Evolutionary conservation across 2,888 invertebrate species (phyloP).

Genomic region (Troglohyphantes excavatus): DNA sequence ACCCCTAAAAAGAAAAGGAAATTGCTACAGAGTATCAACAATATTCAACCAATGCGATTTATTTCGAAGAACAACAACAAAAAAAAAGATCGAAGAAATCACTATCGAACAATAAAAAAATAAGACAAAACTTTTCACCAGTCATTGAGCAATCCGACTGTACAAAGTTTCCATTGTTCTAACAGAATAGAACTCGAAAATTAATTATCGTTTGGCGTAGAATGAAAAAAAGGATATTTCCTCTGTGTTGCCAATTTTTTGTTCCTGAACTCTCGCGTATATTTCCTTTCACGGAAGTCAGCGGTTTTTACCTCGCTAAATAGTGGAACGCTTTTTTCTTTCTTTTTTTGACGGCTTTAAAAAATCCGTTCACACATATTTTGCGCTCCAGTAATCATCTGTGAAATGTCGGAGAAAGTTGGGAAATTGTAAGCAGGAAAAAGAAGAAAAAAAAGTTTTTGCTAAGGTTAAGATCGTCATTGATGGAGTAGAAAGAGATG

Average conservation of each 20-base stretch:
- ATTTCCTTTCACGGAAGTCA: not conserved
- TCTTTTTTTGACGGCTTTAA: constrained; percentile 1
- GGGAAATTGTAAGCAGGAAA: not conserved
- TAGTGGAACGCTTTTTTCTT: constrained; percentile 4
- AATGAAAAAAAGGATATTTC: not conserved
- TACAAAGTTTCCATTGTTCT: not conserved
- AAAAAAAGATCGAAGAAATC: not conserved
- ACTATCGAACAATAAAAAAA: not conserved
- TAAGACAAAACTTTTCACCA: not conserved
- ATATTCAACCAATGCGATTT: not conserved
- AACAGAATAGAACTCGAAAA: not conserved
- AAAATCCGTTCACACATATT: constrained; percentile 7
- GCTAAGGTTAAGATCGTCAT: constrained; percentile 9
- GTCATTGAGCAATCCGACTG: not conserved
- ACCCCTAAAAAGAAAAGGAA: not conserved
- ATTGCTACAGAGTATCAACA: not conserved
- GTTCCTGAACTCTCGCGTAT: not conserved
- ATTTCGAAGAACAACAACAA: not conserved
- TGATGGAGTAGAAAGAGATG: not conserved
- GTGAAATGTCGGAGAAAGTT: constrained; percentile 4
- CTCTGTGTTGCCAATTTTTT: not conserved
- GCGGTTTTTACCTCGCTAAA: not conserved
- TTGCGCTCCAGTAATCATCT: not conserved
- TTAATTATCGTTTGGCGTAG: not conserved
- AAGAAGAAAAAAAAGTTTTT: not conserved